Percentiles rank a stretch among this genome's conserved stretches.
Evolutionary conservation across 2,888 invertebrate genomes (phyloP).

Genomic region (Amphipoea oculea): DNA sequence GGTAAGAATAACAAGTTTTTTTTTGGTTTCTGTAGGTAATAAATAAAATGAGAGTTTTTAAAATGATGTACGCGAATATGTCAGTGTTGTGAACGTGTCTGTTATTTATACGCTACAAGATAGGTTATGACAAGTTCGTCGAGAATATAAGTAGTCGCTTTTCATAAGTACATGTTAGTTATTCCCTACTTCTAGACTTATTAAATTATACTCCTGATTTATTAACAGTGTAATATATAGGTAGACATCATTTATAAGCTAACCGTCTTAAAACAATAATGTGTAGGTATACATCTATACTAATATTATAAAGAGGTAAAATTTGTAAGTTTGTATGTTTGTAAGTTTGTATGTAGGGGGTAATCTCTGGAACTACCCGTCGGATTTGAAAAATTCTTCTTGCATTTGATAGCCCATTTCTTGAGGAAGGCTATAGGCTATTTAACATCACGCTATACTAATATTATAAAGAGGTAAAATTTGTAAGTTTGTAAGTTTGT

Average conservation of each 20-base stretch:
- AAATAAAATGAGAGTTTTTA: background rate
- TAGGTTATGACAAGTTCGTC: background rate
- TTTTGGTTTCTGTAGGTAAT: background rate
- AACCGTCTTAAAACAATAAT: background rate
- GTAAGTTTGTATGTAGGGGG: no score
- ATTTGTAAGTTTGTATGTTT: no score
- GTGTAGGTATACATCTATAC: no score
- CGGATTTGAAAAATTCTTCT: no score
- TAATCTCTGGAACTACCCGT: no score
- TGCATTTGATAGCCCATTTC: no score
- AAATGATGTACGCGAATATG: background rate
- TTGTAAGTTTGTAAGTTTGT: no score
- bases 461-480: no score
- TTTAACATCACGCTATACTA: no score
- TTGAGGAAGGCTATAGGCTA: no score
- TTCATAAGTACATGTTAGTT: background rate
- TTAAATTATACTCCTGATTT: background rate
- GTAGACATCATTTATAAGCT: background rate
- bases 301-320: no score
- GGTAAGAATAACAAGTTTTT: background rate
- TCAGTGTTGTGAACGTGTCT: background rate
- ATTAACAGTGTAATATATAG: background rate
- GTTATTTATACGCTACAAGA: background rate
- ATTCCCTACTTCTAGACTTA: background rate
- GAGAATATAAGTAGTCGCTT: background rate